phyloP scores from a whole-genome alignment of 2,797 vertebrate species.

The Hippocampus kuda region DNA sequence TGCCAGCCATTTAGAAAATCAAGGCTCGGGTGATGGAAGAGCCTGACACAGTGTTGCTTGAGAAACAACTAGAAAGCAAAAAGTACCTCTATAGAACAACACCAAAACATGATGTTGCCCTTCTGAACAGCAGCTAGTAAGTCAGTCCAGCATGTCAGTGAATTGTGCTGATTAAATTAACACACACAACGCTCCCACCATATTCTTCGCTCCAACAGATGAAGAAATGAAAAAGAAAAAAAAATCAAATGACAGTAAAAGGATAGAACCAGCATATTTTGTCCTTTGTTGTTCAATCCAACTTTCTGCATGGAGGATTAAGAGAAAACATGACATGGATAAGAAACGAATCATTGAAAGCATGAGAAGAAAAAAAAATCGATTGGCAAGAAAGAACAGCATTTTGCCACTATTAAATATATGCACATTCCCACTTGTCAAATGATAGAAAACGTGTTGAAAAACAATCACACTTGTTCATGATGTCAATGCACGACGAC shows the following conservation, averaged over 20 bases:
- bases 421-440: slow-evolving; percentile 84
- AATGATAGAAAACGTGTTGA: slow-evolving; percentile 57
- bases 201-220: slow-evolving; percentile 84
- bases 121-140: slow-evolving; percentile 98
- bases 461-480: slow-evolving; percentile 1
- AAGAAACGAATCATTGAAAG: slow-evolving; percentile 59
- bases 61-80: slow-evolving; percentile 80
- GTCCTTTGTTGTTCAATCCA: slow-evolving; percentile 74
- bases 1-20: slow-evolving; percentile 71
- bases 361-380: slow-evolving; percentile 33
- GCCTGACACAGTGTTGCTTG: slow-evolving; percentile 83
- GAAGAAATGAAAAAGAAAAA: slow-evolving; percentile 49
- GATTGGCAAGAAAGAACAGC: slow-evolving; percentile 47
- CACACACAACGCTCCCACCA: slow-evolving; percentile 97
- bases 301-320: slow-evolving; percentile 75
- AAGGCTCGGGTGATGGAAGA: slow-evolving; percentile 69
- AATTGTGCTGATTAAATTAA: slow-evolving; percentile 99
- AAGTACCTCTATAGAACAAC: slow-evolving; percentile 64
- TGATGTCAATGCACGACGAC: not conserved
- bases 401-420: slow-evolving; percentile 72
- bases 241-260: slow-evolving; percentile 84
- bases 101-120: slow-evolving; percentile 59
- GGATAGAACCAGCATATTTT: slow-evolving; percentile 83
- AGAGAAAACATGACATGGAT: slow-evolving; percentile 46
- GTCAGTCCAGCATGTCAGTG: slow-evolving; percentile 99